Evolutionary conservation across 2,113 vertebrate genomes (phyloP).

Genomic region (Ovis canadensis): DNA sequence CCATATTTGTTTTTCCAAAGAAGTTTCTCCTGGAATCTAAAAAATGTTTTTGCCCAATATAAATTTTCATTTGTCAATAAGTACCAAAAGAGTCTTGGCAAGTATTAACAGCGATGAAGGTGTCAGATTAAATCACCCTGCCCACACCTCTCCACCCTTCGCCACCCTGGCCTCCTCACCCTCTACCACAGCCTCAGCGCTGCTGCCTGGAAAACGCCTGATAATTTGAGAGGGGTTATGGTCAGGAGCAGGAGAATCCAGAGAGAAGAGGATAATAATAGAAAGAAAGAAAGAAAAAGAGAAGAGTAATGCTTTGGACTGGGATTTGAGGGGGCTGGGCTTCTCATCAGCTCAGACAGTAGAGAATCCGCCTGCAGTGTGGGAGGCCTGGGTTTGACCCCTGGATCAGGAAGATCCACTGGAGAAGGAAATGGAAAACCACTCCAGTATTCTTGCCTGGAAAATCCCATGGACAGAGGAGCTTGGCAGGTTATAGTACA

Average conservation of each 20-base stretch:
- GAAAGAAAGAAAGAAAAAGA: not conserved
- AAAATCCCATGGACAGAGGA: not conserved
- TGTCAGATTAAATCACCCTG: not conserved
- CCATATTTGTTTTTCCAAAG: not conserved
- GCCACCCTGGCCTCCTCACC: not conserved
- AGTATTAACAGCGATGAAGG: not conserved
- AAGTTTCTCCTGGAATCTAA: not conserved
- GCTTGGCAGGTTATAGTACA: not conserved
- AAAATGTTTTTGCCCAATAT: not conserved
- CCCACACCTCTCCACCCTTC: not conserved
- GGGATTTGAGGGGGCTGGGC: not conserved
- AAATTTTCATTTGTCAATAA: not conserved
- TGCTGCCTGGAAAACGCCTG: not conserved
- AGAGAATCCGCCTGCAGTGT: not conserved
- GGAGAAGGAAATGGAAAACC: not conserved
- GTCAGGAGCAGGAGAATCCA: not conserved
- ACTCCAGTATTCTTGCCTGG: not conserved
- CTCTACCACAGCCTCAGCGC: not conserved
- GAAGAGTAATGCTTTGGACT: not conserved
- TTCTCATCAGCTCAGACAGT: not conserved
- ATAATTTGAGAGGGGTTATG: not conserved
- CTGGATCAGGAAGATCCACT: not conserved
- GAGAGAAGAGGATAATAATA: not conserved
- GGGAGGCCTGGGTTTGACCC: not conserved
- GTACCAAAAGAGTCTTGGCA: not conserved